Conservation (phyloP, 35 echinoderm and acorn worm species). For the Heliocidaris erythrogramma region DNA sequence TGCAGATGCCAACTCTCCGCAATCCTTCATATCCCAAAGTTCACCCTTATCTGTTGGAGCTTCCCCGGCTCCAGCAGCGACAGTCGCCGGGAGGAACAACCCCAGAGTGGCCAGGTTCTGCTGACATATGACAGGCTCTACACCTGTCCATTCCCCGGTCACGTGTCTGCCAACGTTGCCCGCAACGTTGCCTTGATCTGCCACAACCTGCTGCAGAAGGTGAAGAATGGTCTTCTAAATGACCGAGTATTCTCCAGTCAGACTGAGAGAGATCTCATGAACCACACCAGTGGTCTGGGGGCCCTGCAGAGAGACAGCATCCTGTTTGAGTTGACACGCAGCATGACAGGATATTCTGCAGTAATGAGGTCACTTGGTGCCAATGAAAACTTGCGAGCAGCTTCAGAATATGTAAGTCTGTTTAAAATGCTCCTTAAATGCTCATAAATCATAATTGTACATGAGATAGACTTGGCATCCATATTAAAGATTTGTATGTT, state of each 20-base stretch:
- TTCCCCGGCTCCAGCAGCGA: neutral
- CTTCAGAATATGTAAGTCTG: slow-evolving; percentile 18
- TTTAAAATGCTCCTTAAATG: neutral
- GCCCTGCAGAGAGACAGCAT: slow-evolving; percentile 40
- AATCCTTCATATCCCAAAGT: neutral
- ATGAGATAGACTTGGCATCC: too few relatives aligned
- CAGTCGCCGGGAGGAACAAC: neutral
- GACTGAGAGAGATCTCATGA: neutral
- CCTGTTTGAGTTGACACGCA: slow-evolving; percentile 28
- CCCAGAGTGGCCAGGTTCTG: neutral
- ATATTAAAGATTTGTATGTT: too few relatives aligned
- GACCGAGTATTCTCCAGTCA: neutral
- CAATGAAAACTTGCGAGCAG: neutral
- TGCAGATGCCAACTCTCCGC: neutral
- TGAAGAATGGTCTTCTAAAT: neutral
- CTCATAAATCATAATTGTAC: too few relatives aligned
- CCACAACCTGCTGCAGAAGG: neutral
- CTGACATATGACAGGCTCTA: neutral
- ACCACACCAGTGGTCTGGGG: neutral
- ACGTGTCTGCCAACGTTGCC: neutral
- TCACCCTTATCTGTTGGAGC: neutral
- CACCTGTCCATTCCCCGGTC: neutral
- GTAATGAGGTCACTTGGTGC: neutral
- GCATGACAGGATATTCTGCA: slow-evolving; percentile 20
- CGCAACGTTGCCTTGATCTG: neutral